Evolutionary conservation across 2,113 vertebrate genomes (phyloP).

Genomic region (Ovis canadensis): DNA sequence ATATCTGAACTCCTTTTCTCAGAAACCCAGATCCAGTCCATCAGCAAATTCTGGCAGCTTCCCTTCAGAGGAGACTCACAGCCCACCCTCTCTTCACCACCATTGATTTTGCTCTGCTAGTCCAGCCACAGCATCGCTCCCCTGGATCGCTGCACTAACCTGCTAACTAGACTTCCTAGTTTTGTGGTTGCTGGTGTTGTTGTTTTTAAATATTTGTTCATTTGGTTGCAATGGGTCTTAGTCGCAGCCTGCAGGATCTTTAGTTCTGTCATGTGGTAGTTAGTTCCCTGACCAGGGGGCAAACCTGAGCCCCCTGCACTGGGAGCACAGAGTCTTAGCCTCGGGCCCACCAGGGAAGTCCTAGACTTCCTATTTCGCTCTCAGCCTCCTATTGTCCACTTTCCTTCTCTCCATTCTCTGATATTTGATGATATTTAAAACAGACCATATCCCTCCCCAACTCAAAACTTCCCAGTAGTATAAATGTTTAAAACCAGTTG

Average conservation of each 20-base stretch:
- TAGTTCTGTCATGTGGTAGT: background rate
- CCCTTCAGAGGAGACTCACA: background rate
- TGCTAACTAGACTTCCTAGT: background rate
- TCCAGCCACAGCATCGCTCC: accelerated
- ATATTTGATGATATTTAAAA: too few species aligned
- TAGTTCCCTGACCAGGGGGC: background rate
- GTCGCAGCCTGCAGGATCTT: background rate
- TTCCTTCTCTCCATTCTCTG: background rate
- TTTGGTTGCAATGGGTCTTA: background rate
- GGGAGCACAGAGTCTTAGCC: background rate
- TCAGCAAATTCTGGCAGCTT: background rate
- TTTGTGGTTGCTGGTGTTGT: background rate
- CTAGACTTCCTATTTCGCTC: background rate
- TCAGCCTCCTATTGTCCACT: background rate
- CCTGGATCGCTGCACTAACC: background rate
- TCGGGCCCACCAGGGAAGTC: background rate
- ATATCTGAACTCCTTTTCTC: background rate
- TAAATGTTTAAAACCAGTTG: background rate
- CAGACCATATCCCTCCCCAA: background rate
- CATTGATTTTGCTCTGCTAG: accelerated
- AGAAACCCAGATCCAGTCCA: background rate
- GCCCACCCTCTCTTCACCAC: background rate
- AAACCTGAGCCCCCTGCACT: background rate
- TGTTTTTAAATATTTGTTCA: background rate
- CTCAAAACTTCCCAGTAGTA: background rate